These are phyloP conservation scores for Apteryx mantelli DNA, from an alignment of 2,113 vertebrate species.

Conservation along the genomic window DNA sequence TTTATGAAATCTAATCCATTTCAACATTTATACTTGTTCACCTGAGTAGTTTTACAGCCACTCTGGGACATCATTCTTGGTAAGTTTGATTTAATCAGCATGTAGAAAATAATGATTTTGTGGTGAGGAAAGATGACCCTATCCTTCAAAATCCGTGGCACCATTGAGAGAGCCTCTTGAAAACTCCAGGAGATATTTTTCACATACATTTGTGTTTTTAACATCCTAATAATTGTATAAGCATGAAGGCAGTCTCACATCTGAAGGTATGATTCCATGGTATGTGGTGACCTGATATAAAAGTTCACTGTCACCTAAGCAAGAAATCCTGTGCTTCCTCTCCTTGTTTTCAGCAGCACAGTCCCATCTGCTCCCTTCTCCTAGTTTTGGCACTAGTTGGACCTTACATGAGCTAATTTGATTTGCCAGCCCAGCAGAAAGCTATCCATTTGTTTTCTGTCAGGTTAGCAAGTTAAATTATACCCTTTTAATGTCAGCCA, in stretches of 20 bases:
- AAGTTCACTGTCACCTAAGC: background rate
- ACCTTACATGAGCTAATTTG: background rate
- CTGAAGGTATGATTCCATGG: background rate
- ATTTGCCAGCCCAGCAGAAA: background rate
- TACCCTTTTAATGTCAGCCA: background rate
- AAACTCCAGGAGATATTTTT: background rate
- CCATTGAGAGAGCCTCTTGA: accelerated
- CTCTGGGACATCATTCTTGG: background rate
- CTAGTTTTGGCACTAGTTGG: accelerated
- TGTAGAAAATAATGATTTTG: background rate
- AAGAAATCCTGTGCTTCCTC: accelerated
- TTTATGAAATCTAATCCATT: background rate
- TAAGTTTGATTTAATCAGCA: background rate
- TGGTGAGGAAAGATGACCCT: background rate
- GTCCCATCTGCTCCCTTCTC: background rate
- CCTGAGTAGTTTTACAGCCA: background rate
- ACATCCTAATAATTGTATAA: background rate
- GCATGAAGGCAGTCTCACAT: background rate
- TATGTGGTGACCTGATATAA: background rate
- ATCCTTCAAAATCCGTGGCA: background rate
- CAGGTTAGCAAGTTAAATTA: background rate
- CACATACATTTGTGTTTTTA: background rate
- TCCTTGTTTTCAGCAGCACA: background rate
- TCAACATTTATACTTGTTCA: background rate
- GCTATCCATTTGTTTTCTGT: background rate